These are phyloP conservation scores for Scaptomyza caliginosa DNA, from an alignment of 2,888 invertebrate genomes.

Conservation along the genomic window DNA sequence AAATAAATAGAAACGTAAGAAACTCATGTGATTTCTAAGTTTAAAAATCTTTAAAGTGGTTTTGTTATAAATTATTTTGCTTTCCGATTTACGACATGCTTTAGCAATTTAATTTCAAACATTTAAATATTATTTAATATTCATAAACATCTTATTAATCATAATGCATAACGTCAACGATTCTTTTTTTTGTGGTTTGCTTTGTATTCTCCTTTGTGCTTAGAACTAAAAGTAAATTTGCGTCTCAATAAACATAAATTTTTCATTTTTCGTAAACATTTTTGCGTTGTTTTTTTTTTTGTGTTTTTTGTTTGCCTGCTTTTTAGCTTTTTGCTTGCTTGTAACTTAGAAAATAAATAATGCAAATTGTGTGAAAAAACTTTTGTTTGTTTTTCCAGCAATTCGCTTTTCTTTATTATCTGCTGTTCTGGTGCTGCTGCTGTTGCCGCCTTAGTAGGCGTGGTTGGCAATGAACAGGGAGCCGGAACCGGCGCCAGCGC, in stretches of 20 bases:
- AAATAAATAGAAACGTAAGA: slow-evolving; percentile 53
- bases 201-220: slow-evolving; percentile 56
- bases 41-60: slow-evolving; percentile 37
- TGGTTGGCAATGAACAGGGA: slow-evolving; percentile 97
- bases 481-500: slow-evolving; percentile 93
- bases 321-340: slow-evolving; percentile 60
- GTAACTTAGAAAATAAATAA: slow-evolving; percentile 69
- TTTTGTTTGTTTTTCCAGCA: slow-evolving; percentile 33
- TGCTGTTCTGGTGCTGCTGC: slow-evolving; percentile 19
- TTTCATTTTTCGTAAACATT: slow-evolving; percentile 33
- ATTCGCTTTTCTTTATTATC: slow-evolving; percentile 44
- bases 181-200: slow-evolving; percentile 45
- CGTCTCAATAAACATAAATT: slow-evolving; percentile 73
- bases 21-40: slow-evolving; percentile 58
- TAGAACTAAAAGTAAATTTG: slow-evolving; percentile 74
- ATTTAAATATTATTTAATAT: slow-evolving; percentile 51
- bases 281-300: slow-evolving; percentile 27
- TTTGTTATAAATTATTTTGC: slow-evolving; percentile 14
- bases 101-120: slow-evolving; percentile 40
- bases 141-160: slow-evolving; percentile 43
- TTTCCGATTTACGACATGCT: slow-evolving; percentile 62
- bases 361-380: slow-evolving; percentile 39
- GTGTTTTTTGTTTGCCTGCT: slow-evolving; percentile 52
- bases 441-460: slow-evolving; percentile 89
- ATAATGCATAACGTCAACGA: slow-evolving; percentile 68